Base-by-base conservation (phyloP, 2,888 invertebrate genomes). In the Deroplatys truncata region DNA sequence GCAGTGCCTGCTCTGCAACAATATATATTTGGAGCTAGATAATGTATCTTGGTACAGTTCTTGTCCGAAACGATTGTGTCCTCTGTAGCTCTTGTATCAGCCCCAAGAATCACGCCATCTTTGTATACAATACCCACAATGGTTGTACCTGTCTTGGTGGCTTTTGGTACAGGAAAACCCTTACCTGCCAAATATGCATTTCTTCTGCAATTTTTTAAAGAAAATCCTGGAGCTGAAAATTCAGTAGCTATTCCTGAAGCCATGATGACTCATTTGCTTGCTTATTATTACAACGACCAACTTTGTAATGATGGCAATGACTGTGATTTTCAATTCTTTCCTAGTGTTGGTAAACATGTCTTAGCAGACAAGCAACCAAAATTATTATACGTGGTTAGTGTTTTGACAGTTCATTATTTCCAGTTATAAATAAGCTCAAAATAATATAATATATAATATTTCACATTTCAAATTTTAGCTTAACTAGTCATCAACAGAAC, bases 1-100 rank as follows among this genome's bases (percentile, higher is more conserved):
- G 99, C 99, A 89, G 99, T 99, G 90, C 99, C 99, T 90, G 99
- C 99, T 91, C 99, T 99, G 93, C 99, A 99, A 92, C 99, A 99
- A 93, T 91, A 91, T 89, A 90, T 91, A 49, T 91, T 91, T 9
- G 87, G 35, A 15, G 98, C 97, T 91, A 98, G 94, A 92, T 96
- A 98, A 93, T 98, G 99, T 91, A 99, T 99, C 94, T 99, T 99
- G 90, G 96, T 94, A 93, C 99, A 99, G 93, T 99, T 98, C 94
- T 99, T 99, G 93, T 99, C 99, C 0, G 99, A 98, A 16, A 99
- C 98, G 91, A 99, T 97, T 8, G 97, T 97, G 91, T 98, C 98
- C 93, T 97, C 98, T 0, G 99, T 99, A 29, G 99, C 99, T 93
- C 99, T 96, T 0, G 99, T 99, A 94, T 99, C 99, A 85, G 99